phyloP scores from a whole-genome alignment of 2,797 vertebrate species.

The Gephyroberyx darwinii region DNA sequence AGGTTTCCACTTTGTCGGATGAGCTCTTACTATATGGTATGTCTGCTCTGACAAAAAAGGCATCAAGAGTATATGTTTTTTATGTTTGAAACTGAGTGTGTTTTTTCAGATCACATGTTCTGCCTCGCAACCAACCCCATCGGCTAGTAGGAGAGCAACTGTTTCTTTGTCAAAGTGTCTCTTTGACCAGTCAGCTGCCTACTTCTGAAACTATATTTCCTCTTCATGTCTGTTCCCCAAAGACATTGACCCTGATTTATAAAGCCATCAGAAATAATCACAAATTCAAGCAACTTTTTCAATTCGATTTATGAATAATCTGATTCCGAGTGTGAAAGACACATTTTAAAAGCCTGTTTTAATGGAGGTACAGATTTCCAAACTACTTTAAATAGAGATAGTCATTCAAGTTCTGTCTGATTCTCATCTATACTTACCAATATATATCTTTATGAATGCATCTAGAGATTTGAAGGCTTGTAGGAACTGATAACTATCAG shows the following conservation, averaged over 20 bases:
- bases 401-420: too few relatives aligned
- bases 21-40: not conserved
- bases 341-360: too few relatives aligned
- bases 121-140: not conserved
- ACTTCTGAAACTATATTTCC: slow-evolving; percentile 1
- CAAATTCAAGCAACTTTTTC: not conserved
- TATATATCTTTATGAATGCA: too few relatives aligned
- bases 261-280: not conserved
- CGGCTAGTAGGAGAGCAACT: slow-evolving; percentile 12
- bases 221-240: slow-evolving; percentile 15
- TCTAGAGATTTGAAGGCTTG: too few relatives aligned
- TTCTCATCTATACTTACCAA: too few relatives aligned
- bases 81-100: not conserved
- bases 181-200: slow-evolving; percentile 27
- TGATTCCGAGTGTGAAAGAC: not conserved
- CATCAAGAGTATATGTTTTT: not conserved
- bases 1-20: slow-evolving; percentile 3
- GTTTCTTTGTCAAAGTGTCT: slow-evolving; percentile 68
- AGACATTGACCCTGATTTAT: not conserved
- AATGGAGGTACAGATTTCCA: too few relatives aligned
- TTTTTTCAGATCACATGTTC: not conserved
- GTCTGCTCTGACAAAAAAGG: not conserved
- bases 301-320: not conserved
- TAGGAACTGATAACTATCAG: too few relatives aligned
- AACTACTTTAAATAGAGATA: too few relatives aligned